Base-by-base conservation (phyloP, 2,113 vertebrate genomes). In the Lepus americanus region DNA sequence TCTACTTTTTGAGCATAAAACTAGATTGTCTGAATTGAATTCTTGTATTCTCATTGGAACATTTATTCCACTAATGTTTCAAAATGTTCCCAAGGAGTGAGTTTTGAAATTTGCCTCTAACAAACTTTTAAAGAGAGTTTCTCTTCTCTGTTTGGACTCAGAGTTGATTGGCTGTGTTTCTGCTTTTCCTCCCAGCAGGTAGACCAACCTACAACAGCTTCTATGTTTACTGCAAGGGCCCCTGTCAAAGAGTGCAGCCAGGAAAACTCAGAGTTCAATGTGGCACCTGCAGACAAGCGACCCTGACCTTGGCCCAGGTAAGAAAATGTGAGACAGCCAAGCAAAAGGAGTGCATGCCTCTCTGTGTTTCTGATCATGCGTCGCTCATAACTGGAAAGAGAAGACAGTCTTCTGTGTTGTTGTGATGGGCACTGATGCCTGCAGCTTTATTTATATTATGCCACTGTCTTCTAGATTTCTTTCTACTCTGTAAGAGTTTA, bases 221-320 rank as follows among this genome's bases (percentile, higher is more conserved):
- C 97, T 99, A 99, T 29, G 99, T 99, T 89, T 99, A 98, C 74
- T 99, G 99, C 98, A 99, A 99, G 97, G 96, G 95, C 67, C 94
- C 97, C 83, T 99, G 99, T 95, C 95, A 96, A 13, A 97, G 98
- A 2, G 96, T 99, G 77, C 98, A 98, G 91, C 99, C 99, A 0
- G 99, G 99, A 55, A 99, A 99, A 92, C 98, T 99, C 44, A 97
- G 99, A 2, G 99, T 99, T 12, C 98, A 98, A 22, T 99, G 99
- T 78, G 83, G 61, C 70, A 94, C 87, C 74, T 99, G 99, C 98
- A 98, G 96, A 90, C 98, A 99, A 97, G 98, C 98, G 1, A 99
- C 99, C 0, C 97, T 99, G 87, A 99, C 98, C 0, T 96, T 99
- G 94, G 97, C 98, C 92, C 98, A 98, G 98, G 99, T 99, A 98